Evolutionary conservation across 2,797 vertebrate genomes (phyloP).

Genomic region (Agapornis canus): DNA sequence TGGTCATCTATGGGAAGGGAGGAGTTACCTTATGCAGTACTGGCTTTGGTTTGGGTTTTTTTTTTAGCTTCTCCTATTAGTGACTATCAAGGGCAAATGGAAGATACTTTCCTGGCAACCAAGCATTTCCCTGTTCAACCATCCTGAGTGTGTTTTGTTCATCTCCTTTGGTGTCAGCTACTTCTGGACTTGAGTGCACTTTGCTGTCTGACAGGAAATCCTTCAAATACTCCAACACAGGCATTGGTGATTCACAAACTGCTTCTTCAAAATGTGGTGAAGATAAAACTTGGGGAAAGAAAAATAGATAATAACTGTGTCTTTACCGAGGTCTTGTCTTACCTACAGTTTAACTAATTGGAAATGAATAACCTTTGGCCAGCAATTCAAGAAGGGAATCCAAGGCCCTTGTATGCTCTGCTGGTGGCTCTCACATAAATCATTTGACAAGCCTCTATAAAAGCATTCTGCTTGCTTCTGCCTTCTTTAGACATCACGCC

Average conservation of each 20-base stretch:
- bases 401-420: not conserved
- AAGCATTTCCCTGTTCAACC: not conserved
- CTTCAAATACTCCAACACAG: not conserved
- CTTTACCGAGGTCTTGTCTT: not conserved
- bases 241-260: not conserved
- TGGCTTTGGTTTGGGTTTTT: not conserved
- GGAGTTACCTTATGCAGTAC: not conserved
- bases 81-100: not conserved
- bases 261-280: not conserved
- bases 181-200: not conserved
- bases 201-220: not conserved
- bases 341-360: not conserved
- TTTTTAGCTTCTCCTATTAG: not conserved
- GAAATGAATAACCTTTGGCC: not conserved
- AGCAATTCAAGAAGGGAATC: not conserved
- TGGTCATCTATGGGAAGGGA: not conserved
- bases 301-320: not conserved
- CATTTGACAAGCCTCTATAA: not conserved
- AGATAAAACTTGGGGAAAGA: not conserved
- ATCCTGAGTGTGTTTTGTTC: not conserved
- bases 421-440: not conserved
- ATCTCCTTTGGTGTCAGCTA: not conserved
- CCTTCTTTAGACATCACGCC: not conserved
- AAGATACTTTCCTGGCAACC: not conserved
- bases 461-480: not conserved